Percentiles rank a stretch among this genome's conserved stretches.
phyloP scores from a whole-genome alignment of 1,140 invertebrate genomes.

The Melipona quadrifasciata region DNA sequence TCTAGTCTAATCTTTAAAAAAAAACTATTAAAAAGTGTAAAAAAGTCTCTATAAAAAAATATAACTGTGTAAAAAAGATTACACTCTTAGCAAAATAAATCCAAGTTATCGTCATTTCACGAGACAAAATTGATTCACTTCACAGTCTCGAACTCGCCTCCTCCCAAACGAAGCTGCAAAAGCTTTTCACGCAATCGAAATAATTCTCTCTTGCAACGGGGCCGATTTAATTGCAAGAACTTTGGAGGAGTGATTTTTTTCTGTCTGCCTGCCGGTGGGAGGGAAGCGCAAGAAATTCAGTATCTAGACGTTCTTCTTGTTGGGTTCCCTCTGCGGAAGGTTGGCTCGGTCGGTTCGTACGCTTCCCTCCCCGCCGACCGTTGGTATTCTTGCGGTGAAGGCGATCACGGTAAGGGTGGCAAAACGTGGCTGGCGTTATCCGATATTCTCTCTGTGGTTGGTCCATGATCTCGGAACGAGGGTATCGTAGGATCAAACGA shows the following conservation, averaged over 20 bases:
- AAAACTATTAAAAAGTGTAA: too few species aligned
- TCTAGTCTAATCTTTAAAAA: too few species aligned
- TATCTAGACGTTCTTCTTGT: neutral
- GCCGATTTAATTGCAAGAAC: slow-evolving; percentile 56
- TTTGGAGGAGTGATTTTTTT: slow-evolving; percentile 22
- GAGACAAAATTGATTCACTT: too few species aligned
- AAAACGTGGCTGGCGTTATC: slow-evolving; percentile 64
- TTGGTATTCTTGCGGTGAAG: slow-evolving; percentile 29
- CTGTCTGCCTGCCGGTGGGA: neutral
- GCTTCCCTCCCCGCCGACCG: slow-evolving; percentile 19
- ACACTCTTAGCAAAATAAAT: too few species aligned
- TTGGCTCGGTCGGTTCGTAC: slow-evolving; percentile 24
- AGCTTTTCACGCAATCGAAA: too few species aligned
- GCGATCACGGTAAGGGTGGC: slow-evolving; percentile 46
- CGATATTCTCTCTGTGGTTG: slow-evolving; percentile 67
- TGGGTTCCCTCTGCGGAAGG: neutral
- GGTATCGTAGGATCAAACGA: slow-evolving; percentile 67
- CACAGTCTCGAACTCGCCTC: too few species aligned
- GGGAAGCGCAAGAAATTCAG: neutral
- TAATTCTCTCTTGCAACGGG: too few species aligned
- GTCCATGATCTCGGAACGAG: slow-evolving; percentile 61
- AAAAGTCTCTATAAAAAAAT: too few species aligned
- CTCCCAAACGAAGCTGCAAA: too few species aligned
- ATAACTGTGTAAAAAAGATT: too few species aligned
- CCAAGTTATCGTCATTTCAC: too few species aligned